Percentiles rank a stretch among this genome's conserved stretches.
Evolutionary conservation across 1,140 invertebrate genomes (phyloP).

Genomic region (Grapholita molesta): DNA sequence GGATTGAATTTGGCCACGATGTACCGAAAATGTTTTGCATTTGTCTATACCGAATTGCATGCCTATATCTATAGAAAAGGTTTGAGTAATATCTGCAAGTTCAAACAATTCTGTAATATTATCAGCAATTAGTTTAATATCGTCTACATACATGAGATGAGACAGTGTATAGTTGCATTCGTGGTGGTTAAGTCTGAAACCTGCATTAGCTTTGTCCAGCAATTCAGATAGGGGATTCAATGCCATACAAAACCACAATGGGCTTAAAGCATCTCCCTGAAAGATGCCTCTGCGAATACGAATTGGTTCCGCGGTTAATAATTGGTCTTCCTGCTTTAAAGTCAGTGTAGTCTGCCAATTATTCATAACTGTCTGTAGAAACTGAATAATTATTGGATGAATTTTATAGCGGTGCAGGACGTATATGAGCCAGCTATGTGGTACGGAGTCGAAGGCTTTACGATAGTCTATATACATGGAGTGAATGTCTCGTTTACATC

Average conservation of each 20-base stretch:
- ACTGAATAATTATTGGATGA: conserved; percentile 16
- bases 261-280: not conserved
- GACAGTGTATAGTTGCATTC: not conserved
- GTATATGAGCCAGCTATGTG: conserved; percentile 28
- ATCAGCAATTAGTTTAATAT: too few relatives aligned
- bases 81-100: not conserved
- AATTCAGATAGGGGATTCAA: not conserved
- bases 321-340: too few relatives aligned
- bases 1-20: not conserved
- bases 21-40: conserved; percentile 21
- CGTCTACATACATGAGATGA: conserved; percentile 10
- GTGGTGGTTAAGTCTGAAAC: not conserved
- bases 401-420: conserved; percentile 25
- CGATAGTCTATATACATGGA: conserved; percentile 27
- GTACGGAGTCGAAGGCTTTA: conserved; percentile 29
- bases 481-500: conserved; percentile 17
- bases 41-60: conserved; percentile 7
- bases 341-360: not conserved
- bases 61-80: conserved; percentile 14
- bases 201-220: not conserved
- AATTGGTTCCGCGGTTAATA: not conserved
- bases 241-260: not conserved
- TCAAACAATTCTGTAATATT: conserved; percentile 20
- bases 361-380: not conserved
- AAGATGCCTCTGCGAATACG: not conserved